Conservation (phyloP, 1,140 invertebrate species). For the Macrotrachela quadricornifera region DNA sequence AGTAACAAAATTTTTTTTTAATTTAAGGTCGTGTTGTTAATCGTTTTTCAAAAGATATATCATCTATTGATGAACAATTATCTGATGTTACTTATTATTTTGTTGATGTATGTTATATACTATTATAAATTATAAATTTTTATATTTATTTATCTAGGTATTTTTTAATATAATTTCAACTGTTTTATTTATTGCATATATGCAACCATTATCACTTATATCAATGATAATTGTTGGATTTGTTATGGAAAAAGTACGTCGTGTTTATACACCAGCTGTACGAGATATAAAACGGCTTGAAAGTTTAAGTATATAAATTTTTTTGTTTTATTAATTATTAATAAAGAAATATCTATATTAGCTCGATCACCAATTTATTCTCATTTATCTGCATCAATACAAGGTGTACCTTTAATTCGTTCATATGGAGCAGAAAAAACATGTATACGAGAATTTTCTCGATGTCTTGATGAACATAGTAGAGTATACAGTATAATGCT, state of each 20-base stretch:
- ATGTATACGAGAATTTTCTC: slow-evolving; percentile 41
- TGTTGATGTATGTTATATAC: not conserved
- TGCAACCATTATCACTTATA: slow-evolving; percentile 47
- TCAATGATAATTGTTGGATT: slow-evolving; percentile 44
- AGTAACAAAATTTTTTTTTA: not conserved
- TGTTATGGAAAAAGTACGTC: slow-evolving; percentile 48
- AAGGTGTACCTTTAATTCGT: slow-evolving; percentile 66
- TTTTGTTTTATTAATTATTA: too few species aligned
- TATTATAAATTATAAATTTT: not conserved
- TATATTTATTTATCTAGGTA: slow-evolving; percentile 35
- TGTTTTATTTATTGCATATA: slow-evolving; percentile 44
- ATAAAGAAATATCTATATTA: too few species aligned
- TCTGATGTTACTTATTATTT: too few species aligned
- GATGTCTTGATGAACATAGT: slow-evolving; percentile 40
- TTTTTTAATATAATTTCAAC: slow-evolving; percentile 48
- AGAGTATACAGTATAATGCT: slow-evolving; percentile 43
- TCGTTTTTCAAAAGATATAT: slow-evolving; percentile 63
- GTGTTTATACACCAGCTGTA: slow-evolving; percentile 56
- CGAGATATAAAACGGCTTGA: slow-evolving; percentile 47
- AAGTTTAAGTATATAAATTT: too few species aligned
- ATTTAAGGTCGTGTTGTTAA: slow-evolving; percentile 44
- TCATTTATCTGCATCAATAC: slow-evolving; percentile 62
- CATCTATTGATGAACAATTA: slow-evolving; percentile 48
- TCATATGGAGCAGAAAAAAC: slow-evolving; percentile 47
- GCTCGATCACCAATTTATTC: slow-evolving; percentile 49